These are phyloP conservation scores for Monopis laevigella DNA, from an alignment of 2,888 invertebrate genomes.

Conservation along the genomic window DNA sequence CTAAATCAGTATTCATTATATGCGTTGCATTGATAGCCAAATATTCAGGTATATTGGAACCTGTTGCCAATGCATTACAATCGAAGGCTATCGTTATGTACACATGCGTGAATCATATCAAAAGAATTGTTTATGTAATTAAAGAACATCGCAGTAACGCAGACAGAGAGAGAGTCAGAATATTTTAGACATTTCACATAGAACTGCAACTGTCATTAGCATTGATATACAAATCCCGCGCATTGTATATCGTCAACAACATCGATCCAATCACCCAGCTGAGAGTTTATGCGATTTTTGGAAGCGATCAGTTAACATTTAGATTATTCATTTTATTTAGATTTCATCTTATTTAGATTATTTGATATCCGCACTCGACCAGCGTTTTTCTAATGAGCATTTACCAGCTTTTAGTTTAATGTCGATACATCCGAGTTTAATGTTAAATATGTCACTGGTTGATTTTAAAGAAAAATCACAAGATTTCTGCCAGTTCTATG, in stretches of 20 bases:
- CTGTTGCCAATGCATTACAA: conserved; percentile 14
- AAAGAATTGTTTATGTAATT: conserved; percentile 9
- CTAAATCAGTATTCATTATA: conserved; percentile 12
- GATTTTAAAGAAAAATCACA: conserved; percentile 10
- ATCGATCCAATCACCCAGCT: conserved; percentile 10
- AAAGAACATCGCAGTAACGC: conserved; percentile 10
- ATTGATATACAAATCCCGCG: conserved; percentile 11
- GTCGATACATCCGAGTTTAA: conserved; percentile 6
- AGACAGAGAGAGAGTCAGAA: conserved; percentile 9
- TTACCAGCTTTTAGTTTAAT: conserved; percentile 7
- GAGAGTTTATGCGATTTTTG: conserved; percentile 8
- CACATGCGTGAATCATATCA: conserved; percentile 8
- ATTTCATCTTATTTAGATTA: conserved; percentile 13
- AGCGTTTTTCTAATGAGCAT: conserved; percentile 9
- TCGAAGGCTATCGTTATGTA: conserved; percentile 11
- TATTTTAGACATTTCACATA: conserved; percentile 11
- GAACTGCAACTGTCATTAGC: conserved; percentile 12
- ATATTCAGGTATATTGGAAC: conserved; percentile 14
- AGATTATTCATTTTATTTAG: no score
- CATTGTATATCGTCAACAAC: conserved; percentile 10
- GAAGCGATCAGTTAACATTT: conserved; percentile 9
- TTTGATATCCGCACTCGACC: conserved; percentile 8
- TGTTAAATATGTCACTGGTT: conserved; percentile 10
- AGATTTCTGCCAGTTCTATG: conserved; percentile 12
- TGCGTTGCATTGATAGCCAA: conserved; percentile 12